phyloP scores from a whole-genome alignment of 2,888 invertebrate species.

The Teleogryllus oceanicus region DNA sequence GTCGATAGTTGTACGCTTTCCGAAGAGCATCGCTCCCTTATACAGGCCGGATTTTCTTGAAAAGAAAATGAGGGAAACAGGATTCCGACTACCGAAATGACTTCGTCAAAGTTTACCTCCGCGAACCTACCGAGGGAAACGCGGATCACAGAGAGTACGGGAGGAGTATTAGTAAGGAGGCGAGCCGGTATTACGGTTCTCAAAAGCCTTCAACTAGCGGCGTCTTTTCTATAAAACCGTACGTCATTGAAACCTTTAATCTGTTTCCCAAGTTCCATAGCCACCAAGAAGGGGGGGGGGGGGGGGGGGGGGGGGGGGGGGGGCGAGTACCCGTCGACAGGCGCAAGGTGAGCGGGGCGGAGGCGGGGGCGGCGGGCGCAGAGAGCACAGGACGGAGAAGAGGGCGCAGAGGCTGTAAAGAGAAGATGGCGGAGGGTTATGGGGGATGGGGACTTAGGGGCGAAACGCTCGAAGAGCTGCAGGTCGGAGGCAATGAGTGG shows the following conservation, averaged over 20 bases:
- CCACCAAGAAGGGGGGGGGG: not conserved
- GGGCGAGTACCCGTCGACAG: not conserved
- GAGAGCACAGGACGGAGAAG: not conserved
- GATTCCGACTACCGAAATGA: not conserved
- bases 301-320: not conserved
- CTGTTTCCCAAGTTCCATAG: not conserved
- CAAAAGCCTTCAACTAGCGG: not conserved
- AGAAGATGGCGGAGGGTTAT: not conserved
- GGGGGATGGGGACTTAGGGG: not conserved
- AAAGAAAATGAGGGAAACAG: not conserved
- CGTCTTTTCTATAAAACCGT: constrained; percentile 7
- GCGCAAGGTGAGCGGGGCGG: no score
- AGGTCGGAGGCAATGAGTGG: no score
- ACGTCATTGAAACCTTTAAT: constrained; percentile 18
- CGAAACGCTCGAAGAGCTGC: not conserved
- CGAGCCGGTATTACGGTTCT: not conserved
- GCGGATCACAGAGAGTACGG: not conserved
- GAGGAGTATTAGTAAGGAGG: not conserved
- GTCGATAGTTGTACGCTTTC: no score
- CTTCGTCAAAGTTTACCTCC: not conserved
- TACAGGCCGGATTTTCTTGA: not conserved
- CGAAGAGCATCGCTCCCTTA: no score
- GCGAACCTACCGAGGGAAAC: not conserved
- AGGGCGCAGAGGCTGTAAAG: not conserved
- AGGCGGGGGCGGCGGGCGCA: not conserved